Conservation (phyloP, 2,888 invertebrate genomes). For the Ametastegia equiseti region DNA sequence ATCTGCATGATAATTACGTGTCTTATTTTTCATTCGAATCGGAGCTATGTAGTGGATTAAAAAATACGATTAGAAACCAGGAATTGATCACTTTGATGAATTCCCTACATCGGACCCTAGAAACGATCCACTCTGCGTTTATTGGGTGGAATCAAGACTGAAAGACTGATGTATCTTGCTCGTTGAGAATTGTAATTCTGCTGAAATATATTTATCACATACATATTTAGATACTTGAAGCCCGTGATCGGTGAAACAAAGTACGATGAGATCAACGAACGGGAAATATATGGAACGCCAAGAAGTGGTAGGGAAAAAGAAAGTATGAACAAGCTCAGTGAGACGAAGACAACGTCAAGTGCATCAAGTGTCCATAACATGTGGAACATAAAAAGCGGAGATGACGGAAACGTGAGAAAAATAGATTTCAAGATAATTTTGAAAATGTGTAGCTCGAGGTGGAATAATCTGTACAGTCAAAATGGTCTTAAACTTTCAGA, state of each 20-base stretch:
- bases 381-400: slow-evolving; percentile 29
- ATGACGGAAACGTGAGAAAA: slow-evolving; percentile 12
- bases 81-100: too few relatives aligned
- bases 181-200: too few relatives aligned
- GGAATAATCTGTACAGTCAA: neutral
- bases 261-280: slow-evolving; percentile 67
- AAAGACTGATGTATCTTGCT: too few relatives aligned
- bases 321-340: slow-evolving; percentile 26
- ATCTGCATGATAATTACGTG: neutral
- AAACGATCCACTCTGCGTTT: neutral
- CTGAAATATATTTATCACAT: too few relatives aligned
- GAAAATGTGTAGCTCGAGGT: neutral
- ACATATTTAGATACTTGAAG: slow-evolving; percentile 54
- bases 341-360: neutral
- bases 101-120: neutral
- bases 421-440: neutral
- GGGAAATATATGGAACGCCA: slow-evolving; percentile 10
- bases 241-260: slow-evolving; percentile 55
- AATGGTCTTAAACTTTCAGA: neutral
- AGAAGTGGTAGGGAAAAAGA: slow-evolving; percentile 17
- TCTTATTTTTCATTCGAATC: neutral
- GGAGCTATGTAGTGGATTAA: neutral
- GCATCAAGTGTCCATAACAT: neutral
- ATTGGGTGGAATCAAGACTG: too few relatives aligned
- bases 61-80: neutral